Evolutionary conservation across 2,888 invertebrate genomes (phyloP), one percentile per base, ranked within the genome.

Genomic region (Drosophila anceps): DNA sequence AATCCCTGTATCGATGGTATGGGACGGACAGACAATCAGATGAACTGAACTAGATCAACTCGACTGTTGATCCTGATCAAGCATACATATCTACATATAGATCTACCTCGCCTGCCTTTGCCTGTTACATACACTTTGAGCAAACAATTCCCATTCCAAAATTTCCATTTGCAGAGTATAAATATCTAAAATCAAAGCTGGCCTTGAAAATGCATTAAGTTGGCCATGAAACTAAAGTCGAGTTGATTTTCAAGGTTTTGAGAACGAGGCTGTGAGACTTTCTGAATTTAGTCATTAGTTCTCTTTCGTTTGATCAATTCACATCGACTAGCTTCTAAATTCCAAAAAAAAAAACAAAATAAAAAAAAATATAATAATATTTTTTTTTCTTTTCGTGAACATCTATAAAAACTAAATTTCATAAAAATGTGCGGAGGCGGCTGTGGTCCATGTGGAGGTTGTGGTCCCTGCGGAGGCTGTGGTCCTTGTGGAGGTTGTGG

Each of bases 281-380:
- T 1, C 27, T 8, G 6, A 53, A 18, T 0, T 27, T 41, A 35
- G 24, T 82, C 89, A 91, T 90, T 88, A 78, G 80, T 75, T 80
- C 84, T 80, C 82, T 71, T 76, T 80, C 82, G 86, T 75, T 84
- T 74, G 74, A 75, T 78, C 78, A 67, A 44, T 61, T 59, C 71
- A 77, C 82, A 85, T 90, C 90, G 76, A 81, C 88, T 76, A 46
- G 82, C 73, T 71, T 81, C 84, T 58, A 91, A 78, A 78, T 75
- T 78, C 15, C 15, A 12, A 12, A 43, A 29, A 37, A 39, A 5
- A 18, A 24, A 18, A 18, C 10, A 18, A 2, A 24, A 24, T 24
- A 59, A 29, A 27, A 48, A 15, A 15, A 48, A 48, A 18, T 46
- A 27, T 29, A 51, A 13, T 13, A 51, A 20, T 31, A 20, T 51